Evolutionary conservation across 2,113 vertebrate genomes (phyloP), one percentile per base, ranked within the genome.

Genomic region (Alethe diademata): DNA sequence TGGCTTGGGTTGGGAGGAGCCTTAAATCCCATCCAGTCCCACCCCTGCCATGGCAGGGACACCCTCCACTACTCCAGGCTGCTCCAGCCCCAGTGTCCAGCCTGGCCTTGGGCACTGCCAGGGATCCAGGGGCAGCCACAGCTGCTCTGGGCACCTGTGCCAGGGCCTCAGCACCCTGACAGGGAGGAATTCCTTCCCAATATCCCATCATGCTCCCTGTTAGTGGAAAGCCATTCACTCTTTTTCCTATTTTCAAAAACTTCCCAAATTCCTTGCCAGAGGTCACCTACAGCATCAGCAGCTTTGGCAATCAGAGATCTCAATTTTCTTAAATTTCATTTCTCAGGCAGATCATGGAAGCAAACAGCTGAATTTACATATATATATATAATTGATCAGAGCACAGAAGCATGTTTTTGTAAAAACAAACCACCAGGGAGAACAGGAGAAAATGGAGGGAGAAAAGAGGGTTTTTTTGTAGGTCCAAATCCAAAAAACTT

Each of bases 21-120:
- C 1, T 45, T n/a, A 81, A 66, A 66, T 2, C 23, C 4, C 38
- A 51, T 8, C 23, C 23, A 26, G 14, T 51, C 0, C 45, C 22
- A 11, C 8, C 14, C n/a, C 54, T 40, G n/a, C 43, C 60, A 6
- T 5, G 67, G 9, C 60, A 58, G 51, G 43, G 51, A 38, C 51
- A 58, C 33, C 38, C 66, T 0, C 51, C 86, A 4, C 28, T 9
- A 1, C 2, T 26, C 62, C 72, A 67, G 33, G 31, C 0, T 36
- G 67, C 36, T 58, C 86, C 61, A 51, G 17, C 36, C 26, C 71
- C 1, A 4, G 11, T 48, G 48, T 28, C 72, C 86, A 88, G 0
- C 33, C 69, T 38, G 60, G 19, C 33, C 28, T 60, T 19, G 69
- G 76, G 0, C 76, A 58, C 45, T 66, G 0, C 45, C 76, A 81